phyloP scores from a whole-genome alignment of 2,888 invertebrate genomes.

The Pecten maximus region DNA sequence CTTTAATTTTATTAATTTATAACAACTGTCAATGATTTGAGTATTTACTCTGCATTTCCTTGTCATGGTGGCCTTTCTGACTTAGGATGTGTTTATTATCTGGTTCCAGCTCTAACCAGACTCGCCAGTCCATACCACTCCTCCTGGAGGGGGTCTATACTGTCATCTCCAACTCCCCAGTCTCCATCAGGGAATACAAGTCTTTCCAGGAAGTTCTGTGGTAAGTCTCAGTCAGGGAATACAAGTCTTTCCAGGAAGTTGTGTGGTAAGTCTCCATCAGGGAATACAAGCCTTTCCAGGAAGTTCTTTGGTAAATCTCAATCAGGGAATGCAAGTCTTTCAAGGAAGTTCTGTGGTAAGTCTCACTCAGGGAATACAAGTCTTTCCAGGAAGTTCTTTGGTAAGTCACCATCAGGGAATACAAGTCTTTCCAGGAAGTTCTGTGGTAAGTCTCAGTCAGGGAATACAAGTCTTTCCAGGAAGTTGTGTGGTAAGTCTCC shows the following conservation, averaged over 20 bases:
- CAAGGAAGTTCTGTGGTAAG: too few species aligned
- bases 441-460: conserved; percentile 76
- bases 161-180: conserved; percentile 87
- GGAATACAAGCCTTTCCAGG: neutral
- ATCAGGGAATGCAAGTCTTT: too few species aligned
- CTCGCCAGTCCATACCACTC: conserved; percentile 87
- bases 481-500: conserved; percentile 42
- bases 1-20: neutral
- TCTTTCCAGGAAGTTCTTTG: too few species aligned
- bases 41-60: too few species aligned
- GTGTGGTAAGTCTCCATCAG: neutral
- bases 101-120: conserved; percentile 64
- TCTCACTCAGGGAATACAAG: too few species aligned
- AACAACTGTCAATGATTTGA: too few species aligned
- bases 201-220: conserved; percentile 81
- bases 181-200: conserved; percentile 66
- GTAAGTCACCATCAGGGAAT: conserved; percentile 64
- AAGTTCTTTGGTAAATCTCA: too few species aligned
- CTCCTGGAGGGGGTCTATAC: conserved; percentile 93
- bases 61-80: too few species aligned
- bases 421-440: conserved; percentile 77
- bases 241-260: neutral
- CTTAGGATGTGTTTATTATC: too few species aligned
- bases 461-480: too few species aligned
- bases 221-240: conserved; percentile 64